phyloP scores from a whole-genome alignment of 2,113 vertebrate species.

The Odocoileus virginianus region DNA sequence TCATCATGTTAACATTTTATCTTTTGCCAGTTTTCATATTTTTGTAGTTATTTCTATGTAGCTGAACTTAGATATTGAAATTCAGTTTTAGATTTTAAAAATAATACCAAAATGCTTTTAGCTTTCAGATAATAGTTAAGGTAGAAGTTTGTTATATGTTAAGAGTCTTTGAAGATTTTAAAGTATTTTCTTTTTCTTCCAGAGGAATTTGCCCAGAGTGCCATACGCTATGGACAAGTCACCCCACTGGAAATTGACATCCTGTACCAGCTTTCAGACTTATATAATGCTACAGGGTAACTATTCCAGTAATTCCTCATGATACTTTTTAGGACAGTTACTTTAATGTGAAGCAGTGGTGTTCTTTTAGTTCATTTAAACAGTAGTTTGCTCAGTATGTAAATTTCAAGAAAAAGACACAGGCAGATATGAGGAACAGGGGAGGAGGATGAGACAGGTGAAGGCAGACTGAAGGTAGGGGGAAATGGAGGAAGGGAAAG shows the following conservation, averaged over 20 bases:
- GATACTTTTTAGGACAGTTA: not conserved
- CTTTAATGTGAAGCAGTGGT: not conserved
- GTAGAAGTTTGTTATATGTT: slow-evolving; percentile 27
- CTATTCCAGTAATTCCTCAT: slow-evolving; percentile 31
- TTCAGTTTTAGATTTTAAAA: not conserved
- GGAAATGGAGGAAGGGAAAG: too few species aligned
- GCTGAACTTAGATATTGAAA: slow-evolving; percentile 22
- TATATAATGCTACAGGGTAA: slow-evolving; percentile 95
- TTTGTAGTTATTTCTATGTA: not conserved
- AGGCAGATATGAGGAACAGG: not conserved
- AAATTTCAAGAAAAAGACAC: not conserved
- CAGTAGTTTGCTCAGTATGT: not conserved
- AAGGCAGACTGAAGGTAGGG: not conserved
- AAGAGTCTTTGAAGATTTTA: slow-evolving; percentile 11
- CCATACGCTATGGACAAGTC: slow-evolving; percentile 97
- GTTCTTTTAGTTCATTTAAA: slow-evolving; percentile 32
- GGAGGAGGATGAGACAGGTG: not conserved
- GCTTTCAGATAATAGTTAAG: slow-evolving; percentile 24
- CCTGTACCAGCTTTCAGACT: slow-evolving; percentile 90
- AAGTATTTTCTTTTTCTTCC: slow-evolving; percentile 60
- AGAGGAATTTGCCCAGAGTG: slow-evolving; percentile 96
- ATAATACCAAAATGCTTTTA: not conserved
- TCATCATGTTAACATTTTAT: slow-evolving; percentile 12
- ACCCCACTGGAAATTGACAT: slow-evolving; percentile 96
- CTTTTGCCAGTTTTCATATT: slow-evolving; percentile 30